Percentiles rank a stretch among this genome's conserved stretches.
Conservation (phyloP, 2,888 invertebrate genomes). For the Idaea biselata region DNA sequence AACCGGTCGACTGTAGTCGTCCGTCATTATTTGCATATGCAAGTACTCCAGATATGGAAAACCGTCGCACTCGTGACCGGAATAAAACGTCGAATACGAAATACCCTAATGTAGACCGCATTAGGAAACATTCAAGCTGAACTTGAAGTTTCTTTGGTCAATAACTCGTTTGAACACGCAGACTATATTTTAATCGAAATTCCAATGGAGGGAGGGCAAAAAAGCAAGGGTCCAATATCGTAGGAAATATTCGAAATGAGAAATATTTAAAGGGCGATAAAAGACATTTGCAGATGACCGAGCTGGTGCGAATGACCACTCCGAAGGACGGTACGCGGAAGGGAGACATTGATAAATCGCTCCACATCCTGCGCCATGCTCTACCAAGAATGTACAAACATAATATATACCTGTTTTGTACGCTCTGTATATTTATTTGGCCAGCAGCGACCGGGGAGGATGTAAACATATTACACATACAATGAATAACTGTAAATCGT, state of each 20-base stretch:
- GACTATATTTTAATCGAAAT: background rate
- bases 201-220: conserved; percentile 8
- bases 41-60: conserved; percentile 36
- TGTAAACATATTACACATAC: background rate
- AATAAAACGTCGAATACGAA: conserved; percentile 19
- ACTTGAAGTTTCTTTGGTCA: conserved; percentile 5
- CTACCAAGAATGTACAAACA: conserved; percentile 27
- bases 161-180: conserved; percentile 9
- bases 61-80: conserved; percentile 37
- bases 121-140: background rate
- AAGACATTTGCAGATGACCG: conserved; percentile 35
- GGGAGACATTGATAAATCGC: conserved; percentile 46
- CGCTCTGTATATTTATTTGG: conserved; percentile 7
- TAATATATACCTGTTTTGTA: conserved; percentile 11
- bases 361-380: conserved; percentile 30
- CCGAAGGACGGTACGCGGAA: conserved; percentile 37
- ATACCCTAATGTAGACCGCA: conserved; percentile 7
- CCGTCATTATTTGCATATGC: conserved; percentile 47
- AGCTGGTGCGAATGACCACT: conserved; percentile 42
- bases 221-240: conserved; percentile 25
- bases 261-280: conserved; percentile 40
- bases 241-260: conserved; percentile 30
- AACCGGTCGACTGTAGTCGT: conserved; percentile 35
- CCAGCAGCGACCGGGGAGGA: background rate
- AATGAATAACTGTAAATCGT: background rate